phyloP scores from a whole-genome alignment of 2,888 invertebrate genomes.

The Acleris holmiana region DNA sequence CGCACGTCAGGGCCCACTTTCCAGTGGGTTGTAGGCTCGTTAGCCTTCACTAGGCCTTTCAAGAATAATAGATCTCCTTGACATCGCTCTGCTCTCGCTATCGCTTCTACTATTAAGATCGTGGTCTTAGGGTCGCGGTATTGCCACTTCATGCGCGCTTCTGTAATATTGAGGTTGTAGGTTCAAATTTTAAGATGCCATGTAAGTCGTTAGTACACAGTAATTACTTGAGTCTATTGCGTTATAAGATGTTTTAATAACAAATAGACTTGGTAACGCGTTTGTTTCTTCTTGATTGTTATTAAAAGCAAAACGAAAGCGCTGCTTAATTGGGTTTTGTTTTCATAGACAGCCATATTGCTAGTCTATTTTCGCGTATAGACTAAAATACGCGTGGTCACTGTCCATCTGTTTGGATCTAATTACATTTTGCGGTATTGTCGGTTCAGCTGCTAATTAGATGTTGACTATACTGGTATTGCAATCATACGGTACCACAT shows the following conservation, averaged over 20 bases:
- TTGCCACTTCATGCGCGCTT: slow-evolving; percentile 8
- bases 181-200: slow-evolving; percentile 2
- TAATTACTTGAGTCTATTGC: neutral
- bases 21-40: too few species aligned
- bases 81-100: too few species aligned
- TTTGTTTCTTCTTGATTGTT: too few species aligned
- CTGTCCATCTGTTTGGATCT: neutral
- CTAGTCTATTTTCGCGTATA: too few species aligned
- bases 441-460: slow-evolving; percentile 12
- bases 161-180: neutral
- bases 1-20: too few species aligned
- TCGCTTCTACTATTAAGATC: too few species aligned
- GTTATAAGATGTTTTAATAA: neutral
- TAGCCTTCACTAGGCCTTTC: too few species aligned
- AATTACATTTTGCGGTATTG: slow-evolving; percentile 22
- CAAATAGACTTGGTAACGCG: too few species aligned
- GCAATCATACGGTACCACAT: neutral
- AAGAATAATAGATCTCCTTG: too few species aligned
- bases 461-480: slow-evolving; percentile 4
- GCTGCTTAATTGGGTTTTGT: too few species aligned
- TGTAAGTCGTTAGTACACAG: slow-evolving; percentile 1
- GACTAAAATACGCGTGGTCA: neutral
- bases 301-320: too few species aligned
- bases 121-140: neutral
- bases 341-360: too few species aligned